These are phyloP conservation scores for Psephotus haematonotus DNA, from an alignment of 2,113 vertebrate species.

Conservation along the genomic window DNA sequence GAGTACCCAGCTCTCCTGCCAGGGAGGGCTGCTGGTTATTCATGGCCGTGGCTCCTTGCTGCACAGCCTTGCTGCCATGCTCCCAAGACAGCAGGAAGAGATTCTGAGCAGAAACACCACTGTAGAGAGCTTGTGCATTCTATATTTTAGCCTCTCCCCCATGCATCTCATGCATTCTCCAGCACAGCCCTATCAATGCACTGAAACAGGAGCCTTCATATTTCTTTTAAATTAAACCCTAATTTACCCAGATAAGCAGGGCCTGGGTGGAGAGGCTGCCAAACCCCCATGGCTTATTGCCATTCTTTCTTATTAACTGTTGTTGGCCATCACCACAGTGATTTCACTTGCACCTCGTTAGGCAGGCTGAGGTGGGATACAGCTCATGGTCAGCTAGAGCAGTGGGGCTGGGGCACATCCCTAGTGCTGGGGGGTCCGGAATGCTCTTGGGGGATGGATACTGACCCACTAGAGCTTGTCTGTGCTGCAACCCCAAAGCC, in stretches of 20 bases:
- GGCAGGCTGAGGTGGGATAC: neutral
- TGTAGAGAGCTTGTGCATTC: neutral
- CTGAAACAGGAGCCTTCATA: neutral
- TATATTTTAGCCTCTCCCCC: neutral
- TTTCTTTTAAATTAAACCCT: neutral
- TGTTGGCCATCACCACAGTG: neutral
- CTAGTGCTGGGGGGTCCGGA: fast-evolving
- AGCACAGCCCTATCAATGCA: neutral
- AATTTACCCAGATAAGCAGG: neutral
- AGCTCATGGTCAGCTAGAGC: neutral
- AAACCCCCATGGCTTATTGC: neutral
- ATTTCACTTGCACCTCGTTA: neutral
- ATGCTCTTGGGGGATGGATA: neutral
- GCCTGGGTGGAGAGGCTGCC: neutral
- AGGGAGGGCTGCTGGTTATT: neutral
- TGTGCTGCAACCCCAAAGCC: neutral
- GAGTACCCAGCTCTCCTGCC: neutral
- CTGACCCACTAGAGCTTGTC: neutral
- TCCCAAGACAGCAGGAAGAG: neutral
- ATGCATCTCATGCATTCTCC: fast-evolving
- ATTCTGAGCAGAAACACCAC: neutral
- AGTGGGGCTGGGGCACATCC: too few relatives aligned
- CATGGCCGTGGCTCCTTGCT: fast-evolving
- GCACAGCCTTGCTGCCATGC: neutral
- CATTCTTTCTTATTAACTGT: neutral